These are phyloP conservation scores for Doryteuthis pealeii DNA, from an alignment of 1,140 invertebrate species.

Conservation along the genomic window DNA sequence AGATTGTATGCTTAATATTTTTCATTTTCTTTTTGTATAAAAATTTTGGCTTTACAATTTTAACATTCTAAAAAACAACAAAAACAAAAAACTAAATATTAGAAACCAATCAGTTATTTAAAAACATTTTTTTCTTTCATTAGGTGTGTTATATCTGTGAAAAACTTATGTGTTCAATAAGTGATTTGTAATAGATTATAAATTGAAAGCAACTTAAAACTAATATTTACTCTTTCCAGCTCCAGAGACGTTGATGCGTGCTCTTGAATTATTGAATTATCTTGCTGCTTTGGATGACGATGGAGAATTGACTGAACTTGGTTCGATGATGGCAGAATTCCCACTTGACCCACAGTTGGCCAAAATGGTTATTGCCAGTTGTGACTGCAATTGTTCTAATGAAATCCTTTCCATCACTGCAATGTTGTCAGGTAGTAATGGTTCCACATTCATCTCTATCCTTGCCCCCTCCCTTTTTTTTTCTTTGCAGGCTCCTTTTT, in stretches of 20 bases:
- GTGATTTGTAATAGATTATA: no score
- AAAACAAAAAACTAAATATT: no score
- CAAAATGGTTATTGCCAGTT: slow-evolving; percentile 96
- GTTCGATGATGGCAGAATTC: slow-evolving; percentile 98
- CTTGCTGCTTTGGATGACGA: slow-evolving; percentile 95
- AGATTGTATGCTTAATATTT: no score
- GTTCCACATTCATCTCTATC: neutral
- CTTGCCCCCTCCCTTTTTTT: neutral
- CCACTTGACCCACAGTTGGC: slow-evolving; percentile 98
- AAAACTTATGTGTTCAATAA: no score
- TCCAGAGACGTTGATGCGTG: slow-evolving; percentile 99
- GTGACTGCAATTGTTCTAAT: slow-evolving; percentile 97
- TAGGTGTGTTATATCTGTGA: no score
- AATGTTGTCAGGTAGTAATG: slow-evolving; percentile 90
- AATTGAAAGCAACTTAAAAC: no score
- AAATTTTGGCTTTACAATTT: no score
- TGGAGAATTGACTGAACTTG: slow-evolving; percentile 60
- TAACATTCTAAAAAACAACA: no score
- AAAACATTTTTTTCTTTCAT: no score
- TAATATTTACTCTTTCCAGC: slow-evolving; percentile 69
- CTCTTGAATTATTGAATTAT: slow-evolving; percentile 96
- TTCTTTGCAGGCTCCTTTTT: neutral
- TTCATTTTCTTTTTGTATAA: no score
- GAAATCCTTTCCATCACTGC: slow-evolving; percentile 98
- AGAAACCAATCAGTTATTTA: no score